Evolutionary conservation across 1,140 invertebrate species (phyloP).

Genomic region (Lamellibrachia luymesi): DNA sequence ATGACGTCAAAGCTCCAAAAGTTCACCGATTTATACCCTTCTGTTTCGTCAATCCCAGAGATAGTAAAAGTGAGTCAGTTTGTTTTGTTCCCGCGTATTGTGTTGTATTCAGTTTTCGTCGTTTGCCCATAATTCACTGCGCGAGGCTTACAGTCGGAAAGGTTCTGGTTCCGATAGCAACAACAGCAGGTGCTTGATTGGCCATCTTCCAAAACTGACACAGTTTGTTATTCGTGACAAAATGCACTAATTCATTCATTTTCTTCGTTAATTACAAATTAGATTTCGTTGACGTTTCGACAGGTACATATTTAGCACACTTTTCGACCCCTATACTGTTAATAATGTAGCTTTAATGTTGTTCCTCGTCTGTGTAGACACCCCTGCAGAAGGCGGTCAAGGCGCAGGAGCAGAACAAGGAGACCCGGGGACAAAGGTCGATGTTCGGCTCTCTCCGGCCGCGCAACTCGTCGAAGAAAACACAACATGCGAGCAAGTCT

Average conservation of each 20-base stretch:
- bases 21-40: not conserved
- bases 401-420: constrained; percentile 12
- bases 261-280: no score
- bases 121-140: not conserved
- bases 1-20: not conserved
- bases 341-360: no score
- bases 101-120: not conserved
- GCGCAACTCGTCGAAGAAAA: constrained; percentile 8
- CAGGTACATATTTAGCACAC: no score
- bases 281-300: no score
- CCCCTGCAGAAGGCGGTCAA: constrained; percentile 11
- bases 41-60: not conserved
- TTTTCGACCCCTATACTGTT: no score
- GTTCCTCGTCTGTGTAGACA: not conserved
- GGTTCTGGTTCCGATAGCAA: no score
- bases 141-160: no score
- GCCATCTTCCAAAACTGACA: not conserved
- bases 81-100: not conserved
- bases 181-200: not conserved
- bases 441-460: not conserved
- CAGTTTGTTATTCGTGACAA: not conserved
- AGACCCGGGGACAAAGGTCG: not conserved
- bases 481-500: not conserved
- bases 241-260: not conserved
- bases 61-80: not conserved